phyloP scores from a whole-genome alignment of 2,888 invertebrate species.

The Aphodius sticticus region DNA sequence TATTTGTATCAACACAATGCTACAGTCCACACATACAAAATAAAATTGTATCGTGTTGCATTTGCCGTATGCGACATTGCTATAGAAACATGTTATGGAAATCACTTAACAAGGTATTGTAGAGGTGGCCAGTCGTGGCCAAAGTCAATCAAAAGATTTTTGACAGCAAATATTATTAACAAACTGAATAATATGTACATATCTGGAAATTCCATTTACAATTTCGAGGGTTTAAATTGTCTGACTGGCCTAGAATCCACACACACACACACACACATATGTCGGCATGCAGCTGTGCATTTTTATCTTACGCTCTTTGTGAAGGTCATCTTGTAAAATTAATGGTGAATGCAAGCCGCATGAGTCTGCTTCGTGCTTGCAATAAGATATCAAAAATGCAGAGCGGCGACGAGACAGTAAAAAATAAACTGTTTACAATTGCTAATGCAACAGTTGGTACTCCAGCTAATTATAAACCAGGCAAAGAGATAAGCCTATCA shows the following conservation, averaged over 20 bases:
- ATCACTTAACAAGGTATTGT: no score
- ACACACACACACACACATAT: background rate
- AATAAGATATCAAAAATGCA: background rate
- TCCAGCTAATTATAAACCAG: background rate
- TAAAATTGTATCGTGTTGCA: no score
- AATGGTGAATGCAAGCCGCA: conserved; percentile 4
- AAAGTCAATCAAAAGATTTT: no score
- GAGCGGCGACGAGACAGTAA: background rate
- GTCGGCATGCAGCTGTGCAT: background rate
- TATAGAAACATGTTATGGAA: no score
- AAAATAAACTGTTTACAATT: conserved; percentile 4
- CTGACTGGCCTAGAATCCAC: background rate
- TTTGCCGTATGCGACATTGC: no score
- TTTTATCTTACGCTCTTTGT: background rate
- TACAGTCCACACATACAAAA: no score
- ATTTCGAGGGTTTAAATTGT: background rate
- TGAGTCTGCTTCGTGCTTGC: conserved; percentile 4
- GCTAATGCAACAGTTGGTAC: background rate
- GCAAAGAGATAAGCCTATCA: background rate
- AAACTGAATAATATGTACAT: no score
- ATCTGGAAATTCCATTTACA: no score
- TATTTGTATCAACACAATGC: background rate
- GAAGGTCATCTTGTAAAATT: background rate
- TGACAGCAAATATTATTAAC: no score
- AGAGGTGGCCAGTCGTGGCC: no score